phyloP scores from a whole-genome alignment of 2,888 invertebrate genomes.

The Macrosoma leucophasiata region DNA sequence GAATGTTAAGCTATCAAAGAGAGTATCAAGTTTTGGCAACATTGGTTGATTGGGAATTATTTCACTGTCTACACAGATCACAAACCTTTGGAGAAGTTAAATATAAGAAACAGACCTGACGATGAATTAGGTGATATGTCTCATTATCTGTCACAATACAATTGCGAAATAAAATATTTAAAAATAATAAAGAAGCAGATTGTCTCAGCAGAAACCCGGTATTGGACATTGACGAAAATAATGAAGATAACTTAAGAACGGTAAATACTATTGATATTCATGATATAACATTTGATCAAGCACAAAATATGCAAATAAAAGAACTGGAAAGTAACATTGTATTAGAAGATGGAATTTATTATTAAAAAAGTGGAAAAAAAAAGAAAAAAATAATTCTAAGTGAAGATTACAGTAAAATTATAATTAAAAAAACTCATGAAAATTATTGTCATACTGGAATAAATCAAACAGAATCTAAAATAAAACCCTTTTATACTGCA shows the following conservation, averaged over 20 bases:
- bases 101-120: constrained; percentile 27
- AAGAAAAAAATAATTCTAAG: constrained; percentile 18
- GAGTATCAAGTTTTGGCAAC: constrained; percentile 13
- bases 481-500: constrained; percentile 18
- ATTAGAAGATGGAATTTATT: constrained; percentile 13
- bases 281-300: constrained; percentile 15
- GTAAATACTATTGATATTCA: constrained; percentile 14
- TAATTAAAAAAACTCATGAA: constrained; percentile 18
- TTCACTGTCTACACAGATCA: constrained; percentile 21
- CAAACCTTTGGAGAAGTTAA: constrained; percentile 26
- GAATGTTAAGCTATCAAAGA: constrained; percentile 19
- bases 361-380: constrained; percentile 19
- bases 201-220: constrained; percentile 26
- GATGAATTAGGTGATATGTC: constrained; percentile 28
- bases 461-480: constrained; percentile 20
- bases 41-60: constrained; percentile 16
- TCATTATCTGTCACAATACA: constrained; percentile 11
- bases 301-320: constrained; percentile 19
- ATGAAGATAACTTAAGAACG: constrained; percentile 7
- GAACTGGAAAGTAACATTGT: constrained; percentile 13
- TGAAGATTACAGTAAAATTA: constrained; percentile 18
- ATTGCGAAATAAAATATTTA: constrained; percentile 13
- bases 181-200: constrained; percentile 24
- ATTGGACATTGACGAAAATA: constrained; percentile 16
- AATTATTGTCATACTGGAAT: constrained; percentile 21